Evolutionary conservation across 2,888 invertebrate species (phyloP).

Genomic region (Noctua janthina): DNA sequence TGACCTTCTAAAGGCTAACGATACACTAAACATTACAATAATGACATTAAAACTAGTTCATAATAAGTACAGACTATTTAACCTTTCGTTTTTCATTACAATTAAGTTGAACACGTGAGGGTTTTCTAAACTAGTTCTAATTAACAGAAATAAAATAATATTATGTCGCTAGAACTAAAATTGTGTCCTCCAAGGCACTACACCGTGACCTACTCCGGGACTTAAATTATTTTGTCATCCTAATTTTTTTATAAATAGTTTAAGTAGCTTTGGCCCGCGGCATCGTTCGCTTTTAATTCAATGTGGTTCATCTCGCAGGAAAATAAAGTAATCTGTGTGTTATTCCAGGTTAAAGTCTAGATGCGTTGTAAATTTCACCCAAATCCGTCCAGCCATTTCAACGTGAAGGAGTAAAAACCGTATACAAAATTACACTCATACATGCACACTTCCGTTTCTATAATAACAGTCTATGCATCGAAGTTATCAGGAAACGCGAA

Average conservation of each 20-base stretch:
- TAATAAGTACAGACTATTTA: background rate
- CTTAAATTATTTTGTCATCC: background rate
- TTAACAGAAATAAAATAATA: background rate
- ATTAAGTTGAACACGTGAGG: background rate
- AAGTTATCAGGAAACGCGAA: background rate
- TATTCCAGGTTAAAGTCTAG: background rate
- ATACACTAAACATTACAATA: background rate
- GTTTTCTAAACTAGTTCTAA: background rate
- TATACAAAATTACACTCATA: too few species aligned
- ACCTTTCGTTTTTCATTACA: constrained; percentile 6
- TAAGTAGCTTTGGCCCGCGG: background rate
- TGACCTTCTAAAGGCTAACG: constrained; percentile 23
- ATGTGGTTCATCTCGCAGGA: background rate
- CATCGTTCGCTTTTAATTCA: background rate
- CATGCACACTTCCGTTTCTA: background rate
- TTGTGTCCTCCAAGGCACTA: constrained; percentile 15
- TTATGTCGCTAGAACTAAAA: background rate
- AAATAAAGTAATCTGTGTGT: background rate
- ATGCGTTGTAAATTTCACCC: background rate
- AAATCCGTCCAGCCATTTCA: background rate
- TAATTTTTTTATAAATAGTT: background rate
- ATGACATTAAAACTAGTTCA: constrained; percentile 10
- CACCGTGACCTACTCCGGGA: background rate
- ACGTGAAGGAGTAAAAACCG: background rate
- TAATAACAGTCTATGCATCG: background rate